Conservation (phyloP, 1,140 invertebrate genomes). For the Sitodiplosis mosellana region DNA sequence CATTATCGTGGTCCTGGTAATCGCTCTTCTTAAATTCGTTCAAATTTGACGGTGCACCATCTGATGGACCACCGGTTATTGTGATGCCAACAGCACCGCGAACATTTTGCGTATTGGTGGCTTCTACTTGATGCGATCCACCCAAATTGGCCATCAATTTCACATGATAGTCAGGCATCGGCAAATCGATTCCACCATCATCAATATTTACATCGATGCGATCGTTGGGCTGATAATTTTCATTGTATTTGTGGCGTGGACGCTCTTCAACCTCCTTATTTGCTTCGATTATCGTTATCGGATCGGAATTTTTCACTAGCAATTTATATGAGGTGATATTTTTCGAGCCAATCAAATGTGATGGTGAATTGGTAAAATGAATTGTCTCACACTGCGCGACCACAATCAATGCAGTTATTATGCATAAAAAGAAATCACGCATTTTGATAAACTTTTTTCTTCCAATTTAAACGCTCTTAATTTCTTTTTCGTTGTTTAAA, state of each 20-base stretch:
- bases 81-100: background rate
- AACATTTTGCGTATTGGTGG: background rate
- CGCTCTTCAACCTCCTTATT: constrained; percentile 4
- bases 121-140: background rate
- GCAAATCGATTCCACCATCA: background rate
- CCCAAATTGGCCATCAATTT: background rate
- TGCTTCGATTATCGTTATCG: constrained; percentile 32
- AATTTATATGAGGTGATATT: constrained; percentile 22
- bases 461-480: background rate
- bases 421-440: background rate
- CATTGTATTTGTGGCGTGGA: background rate
- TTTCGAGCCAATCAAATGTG: constrained; percentile 6
- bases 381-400: constrained; percentile 4
- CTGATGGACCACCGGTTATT: background rate
- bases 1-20: background rate
- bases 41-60: background rate
- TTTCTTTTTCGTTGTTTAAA: background rate
- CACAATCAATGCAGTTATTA: background rate
- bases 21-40: background rate
- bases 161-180: background rate
- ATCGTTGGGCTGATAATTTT: background rate
- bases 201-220: background rate
- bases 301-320: constrained; percentile 30
- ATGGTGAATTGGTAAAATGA: constrained; percentile 9
- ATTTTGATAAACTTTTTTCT: background rate